Evolutionary conservation across 1,140 invertebrate species (phyloP), one percentile per base, ranked within the genome.

Genomic region (Drosophila sucinea): DNA sequence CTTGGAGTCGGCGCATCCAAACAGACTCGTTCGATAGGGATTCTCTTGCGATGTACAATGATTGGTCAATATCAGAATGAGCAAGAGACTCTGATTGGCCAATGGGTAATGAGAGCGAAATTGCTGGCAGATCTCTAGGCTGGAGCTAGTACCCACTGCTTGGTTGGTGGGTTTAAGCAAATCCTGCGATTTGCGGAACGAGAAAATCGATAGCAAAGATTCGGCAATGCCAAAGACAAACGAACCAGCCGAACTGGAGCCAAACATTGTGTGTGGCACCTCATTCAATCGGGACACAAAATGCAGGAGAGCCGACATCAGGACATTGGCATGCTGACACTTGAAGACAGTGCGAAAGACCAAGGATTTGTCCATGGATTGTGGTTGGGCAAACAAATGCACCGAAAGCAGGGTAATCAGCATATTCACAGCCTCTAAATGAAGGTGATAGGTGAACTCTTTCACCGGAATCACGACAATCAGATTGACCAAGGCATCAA

Each of bases 11-110:
- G 95, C 94, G 91, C 97, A 98, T 40, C 94, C 94, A 77, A 98
- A 96, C 56, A 99, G 93, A 44, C 97, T 96, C 73, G 96, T 94
- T 80, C 98, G 94, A 91, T 98, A 99, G 23, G 97, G 95, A 92
- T 97, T 97, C 33, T 94, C 94, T 91, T 93, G 94, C 7, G 92
- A 91, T 3, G 96, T 96, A 92, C 97, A 98, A 92, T 99, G 98
- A 93, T 99, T 99, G 3, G 97, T 95, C 67, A 99, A 93, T 56
- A 98, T 95, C 62, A 99, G 93, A 47, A 98, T 92, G 30, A 99
- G 93, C 55, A 99, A 92, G 44, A 98, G 94, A 79, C 97, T 97
- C 92, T 98, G 97, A 93, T 96, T 97, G 66, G 97, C 97, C 75
- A 98, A 93, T 23, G 97, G 95, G 69, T 94, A 93, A 35, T 93